Base-by-base conservation (phyloP, 2,888 invertebrate species). In the Erynnis tages region DNA sequence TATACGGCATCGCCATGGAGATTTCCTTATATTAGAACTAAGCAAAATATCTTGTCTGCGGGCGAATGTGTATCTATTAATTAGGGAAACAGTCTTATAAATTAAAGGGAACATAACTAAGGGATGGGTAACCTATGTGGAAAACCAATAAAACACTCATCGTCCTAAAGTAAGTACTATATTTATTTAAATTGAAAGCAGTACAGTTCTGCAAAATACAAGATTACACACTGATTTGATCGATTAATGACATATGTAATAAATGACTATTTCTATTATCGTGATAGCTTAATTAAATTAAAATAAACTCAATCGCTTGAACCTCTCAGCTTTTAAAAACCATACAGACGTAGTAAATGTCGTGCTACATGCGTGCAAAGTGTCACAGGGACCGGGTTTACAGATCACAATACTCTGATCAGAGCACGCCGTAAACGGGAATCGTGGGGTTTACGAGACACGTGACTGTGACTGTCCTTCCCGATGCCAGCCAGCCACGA, bases 141-240 rank as follows among this genome's bases (percentile, higher is more conserved):
- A 0, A 32, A 11, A 11, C 2, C n/a, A 47, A 47, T 47, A n/a
- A 47, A 47, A 47, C 47, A 38, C n/a, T 13, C 19, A 37, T 38
- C 19, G 25, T 14, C 34, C 47, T 47, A 47, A 27, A 37, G 7
- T 37, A 38, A 47, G 17, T 23, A n/a, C 23, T 44, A 44, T 44
- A 44, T 37, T 47, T 38, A 38, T 47, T 47, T 10, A 29, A 38
- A 21, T 47, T 29, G 38, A 47, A 29, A 37, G 19, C 27, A 46
- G 25, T 35, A 46, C 27, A 29, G 17, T 47, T 38, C 29, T 30
- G 27, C 10, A n/a, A 21, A 37, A 47, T 47, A 21, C 25, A 37
- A 37, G 35, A 38, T 37, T 47, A 47, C 47, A 38, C n/a, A 11
- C 37, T 40, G 25, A 40, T n/a, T 13, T 13, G n/a, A n/a, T n/a